Percentiles rank a stretch among this genome's conserved stretches.
phyloP scores from a whole-genome alignment of 2,113 vertebrate species.

The Gnathonemus longibarbis region DNA sequence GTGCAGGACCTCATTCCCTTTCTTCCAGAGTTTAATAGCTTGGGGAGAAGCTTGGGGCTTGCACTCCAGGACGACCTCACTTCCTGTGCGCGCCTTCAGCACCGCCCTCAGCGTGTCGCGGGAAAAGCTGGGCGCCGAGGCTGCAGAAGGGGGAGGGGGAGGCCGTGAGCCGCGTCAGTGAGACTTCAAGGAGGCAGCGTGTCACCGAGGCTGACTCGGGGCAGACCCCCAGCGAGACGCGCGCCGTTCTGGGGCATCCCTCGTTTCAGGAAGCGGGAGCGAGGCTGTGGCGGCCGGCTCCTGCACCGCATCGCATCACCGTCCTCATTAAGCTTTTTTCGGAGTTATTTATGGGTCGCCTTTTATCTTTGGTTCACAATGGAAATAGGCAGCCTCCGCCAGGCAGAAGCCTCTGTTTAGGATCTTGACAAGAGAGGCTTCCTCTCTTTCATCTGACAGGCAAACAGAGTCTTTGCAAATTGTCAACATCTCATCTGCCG shows the following conservation, averaged over 20 bases:
- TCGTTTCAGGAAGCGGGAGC: not conserved
- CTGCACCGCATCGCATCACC: not conserved
- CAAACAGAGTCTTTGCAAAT: conserved; percentile 20
- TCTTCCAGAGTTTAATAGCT: conserved; percentile 82
- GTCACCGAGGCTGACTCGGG: not conserved
- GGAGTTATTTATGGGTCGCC: conserved; percentile 26
- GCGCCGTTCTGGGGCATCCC: not conserved
- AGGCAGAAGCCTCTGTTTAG: conserved; percentile 18
- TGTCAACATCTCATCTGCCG: conserved; percentile 51
- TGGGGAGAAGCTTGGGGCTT: conserved; percentile 81
- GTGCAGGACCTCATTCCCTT: conserved; percentile 70
- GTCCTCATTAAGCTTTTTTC: conserved; percentile 33
- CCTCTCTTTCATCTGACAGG: conserved; percentile 28
- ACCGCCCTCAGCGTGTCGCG: conserved; percentile 70
- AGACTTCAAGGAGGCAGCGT: not conserved
- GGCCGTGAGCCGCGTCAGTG: not conserved
- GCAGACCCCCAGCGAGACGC: conserved; percentile 31
- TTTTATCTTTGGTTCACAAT: conserved; percentile 11
- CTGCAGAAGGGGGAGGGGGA: conserved; percentile 48
- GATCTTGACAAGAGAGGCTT: conserved; percentile 39
- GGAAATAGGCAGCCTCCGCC: not conserved
- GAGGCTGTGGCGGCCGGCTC: not conserved
- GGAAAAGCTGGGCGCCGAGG: conserved; percentile 85
- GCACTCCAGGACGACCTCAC: conserved; percentile 81
- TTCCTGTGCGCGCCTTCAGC: conserved; percentile 80